phyloP scores from a whole-genome alignment of 2,888 invertebrate genomes.

The Reticulitermes lucifugus region DNA sequence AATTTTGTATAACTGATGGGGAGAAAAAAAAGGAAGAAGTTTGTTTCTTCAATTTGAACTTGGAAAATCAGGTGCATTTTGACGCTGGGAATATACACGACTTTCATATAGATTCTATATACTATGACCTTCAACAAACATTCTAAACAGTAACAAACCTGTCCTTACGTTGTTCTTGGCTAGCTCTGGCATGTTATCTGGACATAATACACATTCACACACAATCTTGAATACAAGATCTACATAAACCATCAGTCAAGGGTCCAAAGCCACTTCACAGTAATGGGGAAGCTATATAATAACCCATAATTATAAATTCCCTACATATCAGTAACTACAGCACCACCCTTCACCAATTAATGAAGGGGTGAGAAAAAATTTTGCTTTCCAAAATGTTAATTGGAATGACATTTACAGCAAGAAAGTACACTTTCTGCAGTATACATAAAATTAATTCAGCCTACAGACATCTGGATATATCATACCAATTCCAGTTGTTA shows the following conservation, averaged over 20 bases:
- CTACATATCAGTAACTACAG: background rate
- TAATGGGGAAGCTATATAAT: background rate
- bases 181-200: background rate
- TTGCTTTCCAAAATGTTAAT: slow-evolving; percentile 6
- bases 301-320: background rate
- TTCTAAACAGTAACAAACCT: background rate
- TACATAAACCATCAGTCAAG: background rate
- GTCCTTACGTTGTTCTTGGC: background rate
- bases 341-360: background rate
- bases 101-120: no score
- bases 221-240: background rate
- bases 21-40: no score
- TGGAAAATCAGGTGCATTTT: no score
- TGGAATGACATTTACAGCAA: slow-evolving; percentile 20
- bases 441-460: background rate
- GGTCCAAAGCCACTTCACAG: background rate
- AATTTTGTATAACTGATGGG: no score
- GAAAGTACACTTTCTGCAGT: slow-evolving; percentile 3
- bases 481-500: no score
- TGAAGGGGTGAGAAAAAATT: background rate
- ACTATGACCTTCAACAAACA: background rate
- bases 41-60: no score
- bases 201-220: background rate
- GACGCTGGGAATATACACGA: no score
- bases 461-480: no score